Conservation (phyloP, 2,888 invertebrate species). For the Drosophila emarginata region DNA sequence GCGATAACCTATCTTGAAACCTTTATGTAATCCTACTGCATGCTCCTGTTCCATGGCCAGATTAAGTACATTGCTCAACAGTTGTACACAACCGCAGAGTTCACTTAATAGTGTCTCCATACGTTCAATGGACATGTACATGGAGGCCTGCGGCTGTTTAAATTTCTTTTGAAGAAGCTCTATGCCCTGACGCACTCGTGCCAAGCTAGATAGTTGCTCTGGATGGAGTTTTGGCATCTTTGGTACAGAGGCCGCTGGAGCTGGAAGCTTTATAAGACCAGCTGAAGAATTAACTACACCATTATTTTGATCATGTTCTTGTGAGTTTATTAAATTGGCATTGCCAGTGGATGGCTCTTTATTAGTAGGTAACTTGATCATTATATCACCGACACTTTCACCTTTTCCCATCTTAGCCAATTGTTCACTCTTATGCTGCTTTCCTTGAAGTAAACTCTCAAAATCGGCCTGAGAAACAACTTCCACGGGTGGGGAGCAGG, state of each 20-base stretch:
- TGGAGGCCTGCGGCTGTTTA: slow-evolving; percentile 11
- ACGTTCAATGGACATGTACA: slow-evolving; percentile 22
- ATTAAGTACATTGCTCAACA: slow-evolving; percentile 57
- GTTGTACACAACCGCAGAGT: slow-evolving; percentile 42
- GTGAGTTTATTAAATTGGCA: background rate
- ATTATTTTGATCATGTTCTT: background rate
- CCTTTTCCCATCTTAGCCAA: slow-evolving; percentile 25
- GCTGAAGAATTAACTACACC: slow-evolving; percentile 26
- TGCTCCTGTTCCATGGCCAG: slow-evolving; percentile 63
- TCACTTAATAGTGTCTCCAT: slow-evolving; percentile 41
- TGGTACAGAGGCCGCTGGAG: slow-evolving; percentile 31
- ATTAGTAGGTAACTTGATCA: slow-evolving; percentile 25
- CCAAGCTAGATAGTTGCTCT: slow-evolving; percentile 53
- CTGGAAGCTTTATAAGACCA: slow-evolving; percentile 49
- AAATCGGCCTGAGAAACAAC: slow-evolving; percentile 38
- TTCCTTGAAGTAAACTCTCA: slow-evolving; percentile 35
- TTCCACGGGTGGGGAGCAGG: slow-evolving; percentile 59
- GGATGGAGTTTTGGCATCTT: slow-evolving; percentile 45
- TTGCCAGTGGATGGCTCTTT: background rate
- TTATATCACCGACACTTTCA: slow-evolving; percentile 24
- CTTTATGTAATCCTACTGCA: slow-evolving; percentile 49
- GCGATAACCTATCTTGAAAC: slow-evolving; percentile 55
- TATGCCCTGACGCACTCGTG: slow-evolving; percentile 46
- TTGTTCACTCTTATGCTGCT: slow-evolving; percentile 45
- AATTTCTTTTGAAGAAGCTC: slow-evolving; percentile 31